These are phyloP conservation scores for Phalera bucephala DNA, from an alignment of 2,888 invertebrate genomes.

Conservation along the genomic window DNA sequence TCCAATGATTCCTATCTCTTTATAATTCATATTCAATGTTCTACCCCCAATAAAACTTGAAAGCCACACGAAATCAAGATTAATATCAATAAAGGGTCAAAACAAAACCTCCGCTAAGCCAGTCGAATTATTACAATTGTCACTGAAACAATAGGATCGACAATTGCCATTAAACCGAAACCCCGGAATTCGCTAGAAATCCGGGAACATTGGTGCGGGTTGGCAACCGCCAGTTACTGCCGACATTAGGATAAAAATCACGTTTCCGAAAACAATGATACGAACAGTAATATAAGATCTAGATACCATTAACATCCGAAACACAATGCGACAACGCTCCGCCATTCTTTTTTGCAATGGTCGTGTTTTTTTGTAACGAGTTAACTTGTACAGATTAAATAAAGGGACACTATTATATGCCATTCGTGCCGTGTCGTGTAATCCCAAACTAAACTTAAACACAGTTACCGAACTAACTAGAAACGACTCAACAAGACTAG, in stretches of 20 bases:
- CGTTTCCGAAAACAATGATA: conserved; percentile 15
- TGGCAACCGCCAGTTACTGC: not conserved
- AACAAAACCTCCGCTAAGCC: not conserved
- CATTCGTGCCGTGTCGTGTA: too few species aligned
- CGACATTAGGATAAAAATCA: conserved; percentile 21
- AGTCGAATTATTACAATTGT: not conserved
- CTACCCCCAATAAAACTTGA: too few species aligned
- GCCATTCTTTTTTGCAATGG: too few species aligned
- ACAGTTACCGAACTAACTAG: too few species aligned
- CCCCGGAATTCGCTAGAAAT: not conserved
- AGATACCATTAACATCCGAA: conserved; percentile 6
- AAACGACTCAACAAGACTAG: too few species aligned
- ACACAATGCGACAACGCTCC: not conserved
- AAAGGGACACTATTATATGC: too few species aligned
- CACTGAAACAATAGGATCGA: not conserved
- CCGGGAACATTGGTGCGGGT: not conserved
- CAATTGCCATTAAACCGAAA: not conserved
- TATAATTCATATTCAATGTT: too few species aligned
- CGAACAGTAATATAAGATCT: conserved; percentile 4
- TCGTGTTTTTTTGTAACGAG: too few species aligned
- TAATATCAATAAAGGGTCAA: not conserved
- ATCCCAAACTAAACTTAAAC: too few species aligned
- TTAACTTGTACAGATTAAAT: too few species aligned
- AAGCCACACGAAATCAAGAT: not conserved
- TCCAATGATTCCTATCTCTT: too few species aligned